phyloP scores from a whole-genome alignment of 2,113 vertebrate genomes.

The Plotosus lineatus region DNA sequence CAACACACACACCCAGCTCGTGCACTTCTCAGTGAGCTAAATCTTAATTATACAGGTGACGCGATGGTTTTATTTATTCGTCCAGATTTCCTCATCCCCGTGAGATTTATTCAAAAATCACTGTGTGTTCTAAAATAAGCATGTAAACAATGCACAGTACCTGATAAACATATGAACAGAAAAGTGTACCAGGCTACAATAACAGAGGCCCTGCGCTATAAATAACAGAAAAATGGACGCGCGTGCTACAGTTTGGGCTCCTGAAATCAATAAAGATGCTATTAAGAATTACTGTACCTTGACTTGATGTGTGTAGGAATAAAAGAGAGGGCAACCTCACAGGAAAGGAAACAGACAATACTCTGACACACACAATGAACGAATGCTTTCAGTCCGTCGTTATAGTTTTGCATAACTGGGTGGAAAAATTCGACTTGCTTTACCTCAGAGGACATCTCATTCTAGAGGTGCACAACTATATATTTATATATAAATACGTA shows the following conservation, averaged over 20 bases:
- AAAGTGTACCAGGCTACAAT: background rate
- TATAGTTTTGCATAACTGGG: constrained; percentile 20
- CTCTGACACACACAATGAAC: background rate
- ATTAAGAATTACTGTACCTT: constrained; percentile 5
- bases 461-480: no score
- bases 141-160: background rate
- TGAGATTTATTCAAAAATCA: background rate
- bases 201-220: background rate
- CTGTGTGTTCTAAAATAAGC: no score
- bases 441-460: no score
- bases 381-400: constrained; percentile 7
- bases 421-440: background rate
- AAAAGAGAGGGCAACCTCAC: background rate
- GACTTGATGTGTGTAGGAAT: background rate
- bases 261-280: no score
- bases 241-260: no score
- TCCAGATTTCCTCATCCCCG: background rate
- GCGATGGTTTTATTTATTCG: background rate
- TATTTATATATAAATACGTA: no score
- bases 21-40: background rate
- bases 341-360: background rate
- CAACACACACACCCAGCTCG: background rate
- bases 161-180: no score
- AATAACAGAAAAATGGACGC: no score
- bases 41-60: background rate